Percentiles rank a stretch among this genome's conserved stretches.
Evolutionary conservation across 2,888 invertebrate species (phyloP).

Genomic region (Leptura quadrifasciata): DNA sequence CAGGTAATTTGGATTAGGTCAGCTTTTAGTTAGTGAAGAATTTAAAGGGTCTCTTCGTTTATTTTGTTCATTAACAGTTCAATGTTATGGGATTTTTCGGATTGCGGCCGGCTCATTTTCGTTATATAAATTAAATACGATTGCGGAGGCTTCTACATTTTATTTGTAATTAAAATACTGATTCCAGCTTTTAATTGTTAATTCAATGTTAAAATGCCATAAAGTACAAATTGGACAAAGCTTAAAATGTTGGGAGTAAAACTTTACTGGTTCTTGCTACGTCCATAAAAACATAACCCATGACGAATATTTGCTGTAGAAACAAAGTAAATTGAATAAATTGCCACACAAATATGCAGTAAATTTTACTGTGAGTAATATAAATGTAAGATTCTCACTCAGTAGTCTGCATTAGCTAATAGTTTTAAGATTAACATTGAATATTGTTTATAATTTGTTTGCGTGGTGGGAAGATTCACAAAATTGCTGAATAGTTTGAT

Average conservation of each 20-base stretch:
- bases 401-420: too few species aligned
- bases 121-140: constrained; percentile 53
- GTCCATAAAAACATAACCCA: constrained; percentile 41
- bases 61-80: constrained; percentile 66
- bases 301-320: constrained; percentile 18
- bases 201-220: constrained; percentile 48
- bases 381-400: too few species aligned
- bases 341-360: too few species aligned
- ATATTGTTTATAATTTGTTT: too few species aligned
- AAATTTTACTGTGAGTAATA: too few species aligned
- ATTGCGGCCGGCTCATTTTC: constrained; percentile 47
- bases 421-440: too few species aligned
- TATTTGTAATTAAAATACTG: constrained; percentile 59
- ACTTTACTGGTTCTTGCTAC: constrained; percentile 43
- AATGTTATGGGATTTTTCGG: constrained; percentile 55
- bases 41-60: constrained; percentile 65
- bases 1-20: constrained; percentile 64
- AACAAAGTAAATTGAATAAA: neutral
- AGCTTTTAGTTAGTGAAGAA: constrained; percentile 66
- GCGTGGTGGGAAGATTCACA: too few species aligned
- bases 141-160: constrained; percentile 51
- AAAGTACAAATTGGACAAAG: constrained; percentile 53
- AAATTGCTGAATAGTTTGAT: too few species aligned
- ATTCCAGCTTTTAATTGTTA: constrained; percentile 54
- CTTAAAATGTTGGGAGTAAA: constrained; percentile 24